Conservation (phyloP, 2,113 vertebrate genomes). For the Rhadina sibilatrix region DNA sequence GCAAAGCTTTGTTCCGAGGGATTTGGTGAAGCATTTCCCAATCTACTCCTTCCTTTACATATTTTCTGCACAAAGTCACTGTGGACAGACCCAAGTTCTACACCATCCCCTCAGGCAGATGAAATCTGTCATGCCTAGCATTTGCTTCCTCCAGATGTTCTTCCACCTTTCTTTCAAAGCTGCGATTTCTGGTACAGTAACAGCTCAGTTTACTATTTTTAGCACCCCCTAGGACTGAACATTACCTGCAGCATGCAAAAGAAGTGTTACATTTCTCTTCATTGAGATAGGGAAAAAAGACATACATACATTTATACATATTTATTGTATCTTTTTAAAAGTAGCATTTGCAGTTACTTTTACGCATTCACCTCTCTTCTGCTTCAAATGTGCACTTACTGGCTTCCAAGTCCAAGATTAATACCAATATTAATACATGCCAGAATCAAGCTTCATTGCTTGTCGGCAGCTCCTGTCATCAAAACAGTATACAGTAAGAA, state of each 20-base stretch:
- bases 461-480: conserved; percentile 57
- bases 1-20: neutral
- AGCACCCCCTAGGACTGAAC: neutral
- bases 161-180: neutral
- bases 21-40: neutral
- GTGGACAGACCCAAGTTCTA: neutral
- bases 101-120: neutral
- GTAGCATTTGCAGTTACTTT: conserved; percentile 53
- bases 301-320: conserved; percentile 60
- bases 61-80: neutral
- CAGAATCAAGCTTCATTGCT: conserved; percentile 58
- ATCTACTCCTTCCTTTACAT: neutral
- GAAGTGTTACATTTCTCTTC: neutral
- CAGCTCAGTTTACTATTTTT: neutral
- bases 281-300: conserved; percentile 50
- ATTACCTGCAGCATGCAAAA: neutral
- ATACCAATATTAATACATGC: conserved; percentile 47
- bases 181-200: neutral
- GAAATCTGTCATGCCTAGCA: neutral
- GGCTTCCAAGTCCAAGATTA: conserved; percentile 70
- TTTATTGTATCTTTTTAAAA: conserved; percentile 59
- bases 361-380: conserved; percentile 55
- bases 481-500: conserved; percentile 44
- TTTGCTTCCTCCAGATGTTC: neutral
- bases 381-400: conserved; percentile 63